phyloP scores from a whole-genome alignment of 2,888 invertebrate species.

The Spicauda simplicius region DNA sequence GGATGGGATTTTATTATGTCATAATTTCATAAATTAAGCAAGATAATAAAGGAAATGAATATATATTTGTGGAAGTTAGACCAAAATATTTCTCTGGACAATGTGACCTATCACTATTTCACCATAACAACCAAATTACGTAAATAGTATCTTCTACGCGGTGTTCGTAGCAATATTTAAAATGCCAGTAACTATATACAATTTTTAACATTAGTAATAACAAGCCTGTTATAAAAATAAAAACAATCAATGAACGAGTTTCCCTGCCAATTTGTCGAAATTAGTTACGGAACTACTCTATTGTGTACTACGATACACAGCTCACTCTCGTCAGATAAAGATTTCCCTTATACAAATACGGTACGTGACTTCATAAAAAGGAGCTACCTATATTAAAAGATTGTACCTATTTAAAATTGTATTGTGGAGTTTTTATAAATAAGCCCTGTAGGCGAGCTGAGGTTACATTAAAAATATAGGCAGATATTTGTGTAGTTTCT shows the following conservation, averaged over 20 bases:
- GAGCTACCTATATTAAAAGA: background rate
- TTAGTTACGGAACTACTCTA: conserved; percentile 4
- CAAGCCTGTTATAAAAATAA: background rate
- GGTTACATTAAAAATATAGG: too few species aligned
- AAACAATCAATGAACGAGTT: background rate
- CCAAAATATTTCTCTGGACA: too few species aligned
- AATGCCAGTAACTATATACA: background rate
- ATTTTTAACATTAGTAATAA: background rate
- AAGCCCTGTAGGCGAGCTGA: background rate
- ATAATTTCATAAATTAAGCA: too few species aligned
- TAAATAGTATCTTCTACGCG: too few species aligned
- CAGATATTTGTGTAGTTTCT: too few species aligned
- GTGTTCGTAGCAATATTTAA: too few species aligned
- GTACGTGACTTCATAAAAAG: conserved; percentile 2
- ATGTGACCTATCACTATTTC: too few species aligned
- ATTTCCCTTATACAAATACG: conserved; percentile 6
- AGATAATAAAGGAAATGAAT: too few species aligned
- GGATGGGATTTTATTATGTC: too few species aligned
- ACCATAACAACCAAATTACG: too few species aligned
- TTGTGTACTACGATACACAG: background rate
- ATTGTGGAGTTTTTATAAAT: background rate
- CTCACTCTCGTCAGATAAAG: background rate
- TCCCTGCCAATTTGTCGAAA: background rate
- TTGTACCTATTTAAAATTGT: too few species aligned
- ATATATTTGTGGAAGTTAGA: too few species aligned